phyloP scores from a whole-genome alignment of 2,888 invertebrate genomes.

The Melanostoma scalare region DNA sequence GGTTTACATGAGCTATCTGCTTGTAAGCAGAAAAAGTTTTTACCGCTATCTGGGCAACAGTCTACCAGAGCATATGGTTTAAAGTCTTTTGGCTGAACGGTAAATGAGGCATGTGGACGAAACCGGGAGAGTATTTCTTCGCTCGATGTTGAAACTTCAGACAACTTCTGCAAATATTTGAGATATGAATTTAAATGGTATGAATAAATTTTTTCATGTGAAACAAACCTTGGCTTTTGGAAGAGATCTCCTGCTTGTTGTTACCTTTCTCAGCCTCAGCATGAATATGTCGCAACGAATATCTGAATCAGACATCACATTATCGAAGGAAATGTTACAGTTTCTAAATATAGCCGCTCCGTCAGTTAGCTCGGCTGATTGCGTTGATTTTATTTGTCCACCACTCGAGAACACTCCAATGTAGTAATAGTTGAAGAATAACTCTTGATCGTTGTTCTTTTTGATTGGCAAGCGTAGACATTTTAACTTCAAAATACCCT shows the following conservation, averaged over 20 bases:
- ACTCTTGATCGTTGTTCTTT: conserved; percentile 77
- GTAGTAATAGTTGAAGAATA: conserved; percentile 81
- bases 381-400: conserved; percentile 79
- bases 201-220: neutral
- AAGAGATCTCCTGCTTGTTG: conserved; percentile 70
- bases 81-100: conserved; percentile 76
- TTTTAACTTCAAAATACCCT: conserved; percentile 39
- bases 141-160: conserved; percentile 73
- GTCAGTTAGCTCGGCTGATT: conserved; percentile 79
- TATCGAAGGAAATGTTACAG: conserved; percentile 79
- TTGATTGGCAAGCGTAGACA: conserved; percentile 78
- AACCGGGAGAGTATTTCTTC: conserved; percentile 79
- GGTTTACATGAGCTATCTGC: conserved; percentile 75
- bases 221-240: conserved; percentile 63
- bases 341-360: conserved; percentile 78
- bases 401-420: conserved; percentile 80
- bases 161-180: conserved; percentile 46
- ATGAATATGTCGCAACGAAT: conserved; percentile 82
- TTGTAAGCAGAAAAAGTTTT: conserved; percentile 76
- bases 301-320: conserved; percentile 80
- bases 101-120: conserved; percentile 79
- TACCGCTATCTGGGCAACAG: conserved; percentile 61
- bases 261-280: conserved; percentile 81
- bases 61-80: conserved; percentile 77
- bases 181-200: neutral